phyloP scores from a whole-genome alignment of 2,888 invertebrate genomes.

The Pandemis corylana region DNA sequence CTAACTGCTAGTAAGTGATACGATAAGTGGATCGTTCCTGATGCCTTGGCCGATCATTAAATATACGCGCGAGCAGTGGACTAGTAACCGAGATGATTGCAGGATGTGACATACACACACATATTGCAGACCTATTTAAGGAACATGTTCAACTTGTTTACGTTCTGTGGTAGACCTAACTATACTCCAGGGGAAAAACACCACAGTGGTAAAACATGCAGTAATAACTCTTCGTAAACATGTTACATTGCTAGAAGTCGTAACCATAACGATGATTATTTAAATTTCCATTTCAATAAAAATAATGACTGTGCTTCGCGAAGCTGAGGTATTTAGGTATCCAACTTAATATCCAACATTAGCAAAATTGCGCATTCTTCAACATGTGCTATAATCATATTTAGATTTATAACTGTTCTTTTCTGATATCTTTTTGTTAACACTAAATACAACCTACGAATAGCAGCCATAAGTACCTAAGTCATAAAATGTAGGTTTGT shows the following conservation, averaged over 20 bases:
- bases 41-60: slow-evolving; percentile 7
- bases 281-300: not conserved
- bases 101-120: slow-evolving; percentile 12
- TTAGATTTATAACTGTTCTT: no score
- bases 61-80: slow-evolving; percentile 12
- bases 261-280: not conserved
- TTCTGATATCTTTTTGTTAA: no score
- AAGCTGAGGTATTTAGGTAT: not conserved
- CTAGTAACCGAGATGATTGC: slow-evolving; percentile 7
- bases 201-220: not conserved
- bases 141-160: not conserved
- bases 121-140: not conserved
- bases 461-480: no score
- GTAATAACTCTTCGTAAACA: not conserved
- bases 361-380: not conserved
- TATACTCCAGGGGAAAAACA: not conserved
- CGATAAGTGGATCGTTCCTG: slow-evolving; percentile 32
- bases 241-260: not conserved
- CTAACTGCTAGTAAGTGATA: not conserved
- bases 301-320: not conserved
- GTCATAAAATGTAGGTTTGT: no score
- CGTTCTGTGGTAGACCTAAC: not conserved
- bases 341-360: not conserved
- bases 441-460: no score
- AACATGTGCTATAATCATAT: no score